Percentiles rank a stretch among this genome's conserved stretches.
Evolutionary conservation across 2,888 invertebrate genomes (phyloP).

Genomic region (Agriopis marginaria): DNA sequence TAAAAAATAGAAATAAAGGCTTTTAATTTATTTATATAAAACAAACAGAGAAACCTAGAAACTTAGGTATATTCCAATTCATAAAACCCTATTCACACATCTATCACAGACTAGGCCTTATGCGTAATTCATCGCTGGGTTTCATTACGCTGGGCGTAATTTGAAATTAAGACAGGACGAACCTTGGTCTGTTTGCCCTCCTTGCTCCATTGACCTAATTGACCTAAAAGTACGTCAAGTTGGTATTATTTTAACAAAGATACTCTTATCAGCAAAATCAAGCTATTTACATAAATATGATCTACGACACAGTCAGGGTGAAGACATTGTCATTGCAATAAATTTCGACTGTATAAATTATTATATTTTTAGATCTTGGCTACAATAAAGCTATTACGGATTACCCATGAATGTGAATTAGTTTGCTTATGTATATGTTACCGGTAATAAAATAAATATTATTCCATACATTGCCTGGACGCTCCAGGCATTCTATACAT

Average conservation of each 20-base stretch:
- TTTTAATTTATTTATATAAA: too few relatives aligned
- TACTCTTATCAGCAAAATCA: not conserved
- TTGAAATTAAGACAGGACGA: constrained; percentile 25
- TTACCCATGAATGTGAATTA: too few relatives aligned
- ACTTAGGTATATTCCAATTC: not conserved
- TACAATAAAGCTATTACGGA: too few relatives aligned
- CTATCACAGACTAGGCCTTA: constrained; percentile 55
- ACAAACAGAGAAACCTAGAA: too few relatives aligned
- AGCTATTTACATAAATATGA: not conserved
- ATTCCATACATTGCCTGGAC: too few relatives aligned
- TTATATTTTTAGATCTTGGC: too few relatives aligned
- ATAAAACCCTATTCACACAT: constrained; percentile 64
- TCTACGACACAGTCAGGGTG: not conserved
- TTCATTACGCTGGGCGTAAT: constrained; percentile 24
- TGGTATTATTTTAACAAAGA: not conserved
- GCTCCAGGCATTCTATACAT: too few relatives aligned
- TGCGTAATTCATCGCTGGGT: constrained; percentile 22
- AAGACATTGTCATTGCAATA: not conserved
- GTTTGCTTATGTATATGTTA: too few relatives aligned
- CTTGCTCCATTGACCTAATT: constrained; percentile 15
- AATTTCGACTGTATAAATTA: not conserved
- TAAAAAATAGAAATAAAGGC: too few relatives aligned
- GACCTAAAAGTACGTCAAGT: constrained; percentile 3
- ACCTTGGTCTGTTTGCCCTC: constrained; percentile 7
- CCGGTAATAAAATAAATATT: too few relatives aligned